Conservation (phyloP, 2,888 invertebrate genomes). For the Orchesella flavescens region DNA sequence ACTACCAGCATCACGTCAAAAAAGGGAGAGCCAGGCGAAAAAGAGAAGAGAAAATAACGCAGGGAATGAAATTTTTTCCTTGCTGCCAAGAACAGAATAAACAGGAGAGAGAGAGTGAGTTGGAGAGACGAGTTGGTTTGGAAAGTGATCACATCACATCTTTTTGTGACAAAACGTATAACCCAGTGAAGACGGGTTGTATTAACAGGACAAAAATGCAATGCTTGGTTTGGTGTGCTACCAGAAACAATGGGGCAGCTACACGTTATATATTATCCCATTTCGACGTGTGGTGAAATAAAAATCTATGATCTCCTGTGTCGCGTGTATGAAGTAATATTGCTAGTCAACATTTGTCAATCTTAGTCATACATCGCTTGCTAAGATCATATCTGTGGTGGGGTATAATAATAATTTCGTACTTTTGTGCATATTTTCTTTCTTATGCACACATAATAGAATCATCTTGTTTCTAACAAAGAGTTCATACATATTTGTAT, state of each 20-base stretch:
- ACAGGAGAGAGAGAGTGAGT: slow-evolving; percentile 11
- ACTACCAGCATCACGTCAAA: slow-evolving; percentile 13
- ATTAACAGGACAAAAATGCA: background rate
- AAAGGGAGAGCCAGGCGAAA: background rate
- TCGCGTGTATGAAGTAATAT: background rate
- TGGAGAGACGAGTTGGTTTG: background rate
- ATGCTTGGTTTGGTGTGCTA: background rate
- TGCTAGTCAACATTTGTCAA: slow-evolving; percentile 16
- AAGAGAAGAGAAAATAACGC: slow-evolving; percentile 21
- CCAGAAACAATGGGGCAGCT: background rate
- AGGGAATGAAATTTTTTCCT: slow-evolving; percentile 37
- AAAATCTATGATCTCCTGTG: background rate
- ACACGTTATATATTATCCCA: background rate
- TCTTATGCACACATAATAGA: background rate
- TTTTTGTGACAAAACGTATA: slow-evolving; percentile 26
- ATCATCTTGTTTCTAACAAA: background rate
- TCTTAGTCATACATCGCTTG: background rate
- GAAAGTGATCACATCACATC: slow-evolving; percentile 35
- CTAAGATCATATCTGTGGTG: slow-evolving; percentile 7
- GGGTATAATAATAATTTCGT: background rate
- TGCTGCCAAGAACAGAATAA: slow-evolving; percentile 14
- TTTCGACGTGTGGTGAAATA: slow-evolving; percentile 9
- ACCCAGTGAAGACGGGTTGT: background rate
- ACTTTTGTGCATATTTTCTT: background rate
- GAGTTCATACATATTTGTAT: background rate